Conservation (phyloP, 2,797 vertebrate genomes). For the Lates japonicus region DNA sequence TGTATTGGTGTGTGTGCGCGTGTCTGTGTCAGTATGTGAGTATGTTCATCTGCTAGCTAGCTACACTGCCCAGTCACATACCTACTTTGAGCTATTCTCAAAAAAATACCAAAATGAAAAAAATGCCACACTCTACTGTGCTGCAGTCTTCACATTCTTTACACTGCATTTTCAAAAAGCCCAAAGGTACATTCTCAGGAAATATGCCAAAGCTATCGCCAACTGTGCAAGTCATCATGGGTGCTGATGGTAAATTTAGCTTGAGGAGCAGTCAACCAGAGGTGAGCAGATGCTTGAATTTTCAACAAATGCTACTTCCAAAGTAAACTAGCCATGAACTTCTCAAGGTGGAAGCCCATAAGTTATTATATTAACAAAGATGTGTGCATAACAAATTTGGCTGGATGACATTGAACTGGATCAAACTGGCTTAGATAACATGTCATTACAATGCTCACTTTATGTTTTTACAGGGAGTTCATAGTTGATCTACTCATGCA, state of each 20-base stretch:
- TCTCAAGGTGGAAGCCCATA: neutral
- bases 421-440: neutral
- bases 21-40: neutral
- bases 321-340: neutral
- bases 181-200: too few relatives aligned
- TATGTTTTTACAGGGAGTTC: neutral
- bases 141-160: too few relatives aligned
- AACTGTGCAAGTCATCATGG: too few relatives aligned
- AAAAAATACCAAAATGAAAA: too few relatives aligned
- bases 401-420: neutral
- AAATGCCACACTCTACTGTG: too few relatives aligned
- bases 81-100: neutral
- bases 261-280: neutral
- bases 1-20: too few relatives aligned
- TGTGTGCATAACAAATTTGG: neutral
- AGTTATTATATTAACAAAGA: slow-evolving; percentile 1
- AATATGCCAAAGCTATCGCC: neutral
- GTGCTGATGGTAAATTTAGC: neutral
- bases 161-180: too few relatives aligned
- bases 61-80: neutral
- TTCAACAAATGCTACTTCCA: neutral
- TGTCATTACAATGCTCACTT: neutral
- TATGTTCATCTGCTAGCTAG: neutral
- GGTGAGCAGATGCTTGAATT: too few relatives aligned
- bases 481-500: neutral